phyloP scores from a whole-genome alignment of 2,888 invertebrate species.

The Bombyx huttoni region DNA sequence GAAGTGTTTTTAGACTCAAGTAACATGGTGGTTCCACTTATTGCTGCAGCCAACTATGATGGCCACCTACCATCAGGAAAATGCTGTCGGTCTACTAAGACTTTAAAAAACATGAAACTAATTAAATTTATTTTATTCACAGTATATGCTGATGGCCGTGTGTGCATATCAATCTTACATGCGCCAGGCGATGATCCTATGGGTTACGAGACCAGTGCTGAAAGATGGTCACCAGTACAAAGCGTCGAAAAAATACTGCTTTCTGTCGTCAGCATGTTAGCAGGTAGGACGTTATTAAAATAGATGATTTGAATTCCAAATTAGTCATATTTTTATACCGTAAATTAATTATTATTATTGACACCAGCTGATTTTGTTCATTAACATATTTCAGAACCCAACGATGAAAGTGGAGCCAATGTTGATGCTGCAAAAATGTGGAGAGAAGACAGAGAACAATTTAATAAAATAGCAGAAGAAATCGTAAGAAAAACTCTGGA shows the following conservation, averaged over 20 bases:
- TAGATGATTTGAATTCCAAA: neutral
- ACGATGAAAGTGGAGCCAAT: conserved; percentile 99
- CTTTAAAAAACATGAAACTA: too few species aligned
- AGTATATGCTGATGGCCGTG: conserved; percentile 96
- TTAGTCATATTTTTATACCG: too few species aligned
- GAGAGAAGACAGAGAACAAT: conserved; percentile 95
- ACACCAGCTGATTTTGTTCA: too few species aligned
- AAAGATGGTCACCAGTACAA: conserved; percentile 99
- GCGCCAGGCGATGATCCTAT: conserved; percentile 99
- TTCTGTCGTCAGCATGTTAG: conserved; percentile 98
- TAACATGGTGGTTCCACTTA: too few species aligned
- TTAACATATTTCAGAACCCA: conserved; percentile 81
- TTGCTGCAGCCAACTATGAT: too few species aligned
- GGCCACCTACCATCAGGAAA: too few species aligned
- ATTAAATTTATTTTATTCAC: conserved; percentile 12
- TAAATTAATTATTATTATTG: too few species aligned
- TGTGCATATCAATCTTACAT: conserved; percentile 98
- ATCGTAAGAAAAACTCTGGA: conserved; percentile 93
- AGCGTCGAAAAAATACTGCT: conserved; percentile 99
- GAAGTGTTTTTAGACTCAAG: too few species aligned
- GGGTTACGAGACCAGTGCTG: conserved; percentile 99
- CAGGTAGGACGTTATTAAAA: conserved; percentile 57
- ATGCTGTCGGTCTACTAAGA: too few species aligned
- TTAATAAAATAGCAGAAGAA: conserved; percentile 92
- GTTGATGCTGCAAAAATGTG: conserved; percentile 99